Conservation (phyloP, 2,888 invertebrate species). For the Ophion costatus region DNA sequence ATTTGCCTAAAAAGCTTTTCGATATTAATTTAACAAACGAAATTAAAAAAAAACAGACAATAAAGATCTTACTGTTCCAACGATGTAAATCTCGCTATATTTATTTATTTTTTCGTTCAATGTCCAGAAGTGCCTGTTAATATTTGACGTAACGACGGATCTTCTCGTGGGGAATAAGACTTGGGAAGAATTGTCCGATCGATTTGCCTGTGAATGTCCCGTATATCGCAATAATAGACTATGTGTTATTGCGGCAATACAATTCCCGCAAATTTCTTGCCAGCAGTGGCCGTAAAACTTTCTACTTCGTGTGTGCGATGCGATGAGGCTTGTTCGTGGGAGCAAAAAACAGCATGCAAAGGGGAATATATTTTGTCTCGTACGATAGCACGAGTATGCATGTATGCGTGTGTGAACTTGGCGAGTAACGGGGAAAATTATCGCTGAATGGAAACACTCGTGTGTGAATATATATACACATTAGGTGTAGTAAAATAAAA, state of each 20-base stretch:
- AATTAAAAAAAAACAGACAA: too few relatives aligned
- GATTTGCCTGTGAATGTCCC: not conserved
- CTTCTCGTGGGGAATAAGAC: too few relatives aligned
- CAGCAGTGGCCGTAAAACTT: slow-evolving; percentile 29
- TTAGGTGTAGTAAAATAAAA: too few relatives aligned
- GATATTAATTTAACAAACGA: too few relatives aligned
- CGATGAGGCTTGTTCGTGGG: not conserved
- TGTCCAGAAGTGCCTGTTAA: too few relatives aligned
- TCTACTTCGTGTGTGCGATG: slow-evolving; percentile 35
- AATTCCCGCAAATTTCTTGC: slow-evolving; percentile 23
- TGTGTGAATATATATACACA: not conserved
- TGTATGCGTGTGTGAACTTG: not conserved
- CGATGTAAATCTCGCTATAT: too few relatives aligned
- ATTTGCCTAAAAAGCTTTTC: too few relatives aligned
- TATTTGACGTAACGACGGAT: too few relatives aligned
- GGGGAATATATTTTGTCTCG: slow-evolving; percentile 9
- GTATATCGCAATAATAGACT: not conserved
- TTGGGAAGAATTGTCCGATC: not conserved
- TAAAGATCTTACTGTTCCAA: too few relatives aligned
- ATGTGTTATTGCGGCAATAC: slow-evolving; percentile 13
- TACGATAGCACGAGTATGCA: not conserved
- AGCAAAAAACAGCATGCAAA: not conserved
- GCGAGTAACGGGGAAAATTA: slow-evolving; percentile 37
- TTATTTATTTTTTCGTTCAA: too few relatives aligned
- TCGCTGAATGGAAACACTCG: slow-evolving; percentile 44